A percentile compares a stretch with the other conserved stretches of the same genome.
These are phyloP conservation scores for Bufo gargarizans DNA, from an alignment of 2,113 vertebrate genomes.

Conservation along the genomic window DNA sequence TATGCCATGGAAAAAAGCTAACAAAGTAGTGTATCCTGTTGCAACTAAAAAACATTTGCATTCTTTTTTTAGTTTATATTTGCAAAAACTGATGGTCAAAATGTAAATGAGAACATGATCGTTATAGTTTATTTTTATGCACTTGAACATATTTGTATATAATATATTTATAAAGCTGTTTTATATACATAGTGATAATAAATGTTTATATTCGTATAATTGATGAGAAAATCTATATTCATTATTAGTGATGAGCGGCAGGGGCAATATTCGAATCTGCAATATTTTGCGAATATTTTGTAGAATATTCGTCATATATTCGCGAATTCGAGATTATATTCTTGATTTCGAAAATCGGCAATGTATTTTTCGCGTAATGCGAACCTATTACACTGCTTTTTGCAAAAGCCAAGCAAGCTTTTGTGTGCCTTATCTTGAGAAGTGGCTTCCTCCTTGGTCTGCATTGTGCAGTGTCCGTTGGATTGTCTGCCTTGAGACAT, in stretches of 20 bases:
- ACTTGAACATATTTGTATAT: neutral
- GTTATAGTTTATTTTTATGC: neutral
- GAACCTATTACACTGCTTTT: too few relatives aligned
- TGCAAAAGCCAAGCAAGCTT: too few relatives aligned
- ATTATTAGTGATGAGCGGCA: neutral
- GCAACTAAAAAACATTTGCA: neutral
- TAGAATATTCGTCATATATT: too few relatives aligned
- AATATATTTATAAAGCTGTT: constrained; percentile 15
- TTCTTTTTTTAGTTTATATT: neutral
- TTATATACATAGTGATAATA: constrained; percentile 27
- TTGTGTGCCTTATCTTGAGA: too few relatives aligned
- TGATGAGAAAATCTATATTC: neutral
- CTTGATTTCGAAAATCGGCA: too few relatives aligned
- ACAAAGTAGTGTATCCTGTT: neutral
- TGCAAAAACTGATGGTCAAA: neutral
- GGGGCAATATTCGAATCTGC: too few relatives aligned
- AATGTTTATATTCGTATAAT: constrained; percentile 13
- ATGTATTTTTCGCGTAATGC: too few relatives aligned
- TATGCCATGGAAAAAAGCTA: neutral
- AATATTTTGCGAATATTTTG: too few relatives aligned
- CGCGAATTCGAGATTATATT: too few relatives aligned
- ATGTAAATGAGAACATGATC: neutral
- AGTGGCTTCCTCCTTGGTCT: too few relatives aligned
- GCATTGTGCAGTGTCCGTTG: too few relatives aligned
- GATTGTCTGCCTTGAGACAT: too few relatives aligned